Evolutionary conservation across 2,888 invertebrate species (phyloP).

Genomic region (Microctonus aethiopoides): DNA sequence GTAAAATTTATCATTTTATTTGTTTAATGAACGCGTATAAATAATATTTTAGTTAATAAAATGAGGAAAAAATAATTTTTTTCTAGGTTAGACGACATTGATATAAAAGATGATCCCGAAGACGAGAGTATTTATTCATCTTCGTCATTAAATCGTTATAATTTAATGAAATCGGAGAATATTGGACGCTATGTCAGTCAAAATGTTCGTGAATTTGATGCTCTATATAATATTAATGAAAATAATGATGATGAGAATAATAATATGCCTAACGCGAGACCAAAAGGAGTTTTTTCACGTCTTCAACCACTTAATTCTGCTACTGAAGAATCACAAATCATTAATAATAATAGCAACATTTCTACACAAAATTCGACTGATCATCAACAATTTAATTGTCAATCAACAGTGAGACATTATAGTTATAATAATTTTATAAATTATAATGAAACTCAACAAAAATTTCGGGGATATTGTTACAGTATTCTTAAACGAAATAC

Average conservation of each 20-base stretch:
- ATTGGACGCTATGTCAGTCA: constrained; percentile 12
- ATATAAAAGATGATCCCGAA: neutral
- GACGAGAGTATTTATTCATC: neutral
- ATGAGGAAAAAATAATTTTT: too few relatives aligned
- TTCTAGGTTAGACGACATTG: neutral
- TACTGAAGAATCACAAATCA: too few relatives aligned
- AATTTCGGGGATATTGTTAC: neutral
- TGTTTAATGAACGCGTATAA: too few relatives aligned
- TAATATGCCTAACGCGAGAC: neutral
- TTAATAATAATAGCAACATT: neutral
- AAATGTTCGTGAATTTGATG: neutral
- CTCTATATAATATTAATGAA: neutral
- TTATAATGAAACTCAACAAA: neutral
- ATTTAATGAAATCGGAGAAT: constrained; percentile 28
- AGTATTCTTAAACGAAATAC: neutral
- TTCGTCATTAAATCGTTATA: neutral
- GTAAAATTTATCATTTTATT: neutral
- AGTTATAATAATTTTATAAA: too few relatives aligned
- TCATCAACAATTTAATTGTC: neutral
- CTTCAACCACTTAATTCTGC: neutral
- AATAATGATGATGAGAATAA: neutral
- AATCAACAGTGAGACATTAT: neutral
- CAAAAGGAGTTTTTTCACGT: neutral
- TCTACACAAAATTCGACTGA: too few relatives aligned
- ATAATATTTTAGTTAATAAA: too few relatives aligned